Conservation (phyloP, 2,113 vertebrate genomes). For the Tretioscincus oriximinensis region DNA sequence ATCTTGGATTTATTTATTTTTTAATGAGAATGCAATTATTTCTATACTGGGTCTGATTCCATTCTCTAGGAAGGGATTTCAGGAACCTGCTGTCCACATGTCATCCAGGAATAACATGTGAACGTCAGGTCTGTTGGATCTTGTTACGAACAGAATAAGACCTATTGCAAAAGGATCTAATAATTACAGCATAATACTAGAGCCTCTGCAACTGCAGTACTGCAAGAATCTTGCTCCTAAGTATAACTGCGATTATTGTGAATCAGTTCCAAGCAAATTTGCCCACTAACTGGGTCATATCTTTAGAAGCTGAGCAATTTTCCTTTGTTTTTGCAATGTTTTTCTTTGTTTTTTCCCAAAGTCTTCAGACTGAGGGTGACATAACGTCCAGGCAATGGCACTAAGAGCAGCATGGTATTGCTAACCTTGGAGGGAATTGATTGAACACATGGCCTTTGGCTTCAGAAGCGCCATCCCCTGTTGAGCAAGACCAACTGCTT, state of each 20-base stretch:
- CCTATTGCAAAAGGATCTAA: too few relatives aligned
- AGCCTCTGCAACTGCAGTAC: background rate
- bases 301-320: fast-evolving
- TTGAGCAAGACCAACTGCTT: background rate
- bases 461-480: background rate
- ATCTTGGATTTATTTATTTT: too few relatives aligned
- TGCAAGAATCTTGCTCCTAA: background rate
- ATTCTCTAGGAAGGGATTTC: too few relatives aligned
- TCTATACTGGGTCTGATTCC: too few relatives aligned
- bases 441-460: background rate
- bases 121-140: too few relatives aligned
- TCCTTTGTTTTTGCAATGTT: background rate
- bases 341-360: background rate
- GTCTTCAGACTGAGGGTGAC: background rate
- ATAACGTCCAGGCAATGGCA: fast-evolving
- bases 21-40: too few relatives aligned
- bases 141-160: too few relatives aligned
- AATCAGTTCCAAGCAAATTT: background rate
- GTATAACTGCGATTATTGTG: background rate
- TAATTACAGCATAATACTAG: background rate
- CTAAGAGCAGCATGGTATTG: fast-evolving
- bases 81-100: too few relatives aligned
- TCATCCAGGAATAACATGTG: too few relatives aligned
- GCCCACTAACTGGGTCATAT: background rate
- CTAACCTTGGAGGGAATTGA: too few relatives aligned